Percentiles rank a stretch among this genome's conserved stretches.
Evolutionary conservation across 2,797 vertebrate species (phyloP).

Genomic region (Myoxocephalus aenaeus): DNA sequence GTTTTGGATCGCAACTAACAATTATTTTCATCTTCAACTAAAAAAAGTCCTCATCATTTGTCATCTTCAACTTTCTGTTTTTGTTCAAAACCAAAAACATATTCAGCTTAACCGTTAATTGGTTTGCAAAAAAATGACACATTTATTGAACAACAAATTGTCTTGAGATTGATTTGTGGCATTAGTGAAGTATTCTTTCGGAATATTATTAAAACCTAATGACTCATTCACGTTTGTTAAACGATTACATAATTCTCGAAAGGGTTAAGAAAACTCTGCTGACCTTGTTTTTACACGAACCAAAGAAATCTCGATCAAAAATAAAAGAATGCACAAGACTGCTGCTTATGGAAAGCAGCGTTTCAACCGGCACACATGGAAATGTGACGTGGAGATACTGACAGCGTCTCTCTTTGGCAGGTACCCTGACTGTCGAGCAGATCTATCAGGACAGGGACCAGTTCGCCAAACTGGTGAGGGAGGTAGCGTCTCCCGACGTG

Average conservation of each 20-base stretch:
- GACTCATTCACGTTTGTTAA: neutral
- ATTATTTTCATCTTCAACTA: neutral
- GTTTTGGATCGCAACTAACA: neutral
- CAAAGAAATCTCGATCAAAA: neutral
- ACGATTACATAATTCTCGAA: neutral
- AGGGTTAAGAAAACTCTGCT: neutral
- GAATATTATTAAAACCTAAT: neutral
- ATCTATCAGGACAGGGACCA: constrained; percentile 97
- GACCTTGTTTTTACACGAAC: neutral
- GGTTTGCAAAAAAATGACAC: neutral
- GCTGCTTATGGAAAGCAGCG: neutral
- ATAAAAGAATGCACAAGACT: neutral
- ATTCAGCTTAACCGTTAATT: neutral
- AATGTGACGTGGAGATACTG: neutral
- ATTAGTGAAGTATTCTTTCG: neutral
- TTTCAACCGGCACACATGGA: neutral
- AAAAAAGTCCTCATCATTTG: neutral
- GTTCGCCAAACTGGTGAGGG: constrained; percentile 94
- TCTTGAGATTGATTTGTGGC: neutral
- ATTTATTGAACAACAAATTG: neutral
- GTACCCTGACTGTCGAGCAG: constrained; percentile 95
- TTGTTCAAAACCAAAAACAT: neutral
- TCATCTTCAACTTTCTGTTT: neutral
- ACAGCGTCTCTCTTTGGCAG: constrained; percentile 69
- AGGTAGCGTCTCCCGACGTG: constrained; percentile 94